These are phyloP conservation scores for Rhyacophila brunnea DNA, from an alignment of 1,140 invertebrate species.

Conservation along the genomic window DNA sequence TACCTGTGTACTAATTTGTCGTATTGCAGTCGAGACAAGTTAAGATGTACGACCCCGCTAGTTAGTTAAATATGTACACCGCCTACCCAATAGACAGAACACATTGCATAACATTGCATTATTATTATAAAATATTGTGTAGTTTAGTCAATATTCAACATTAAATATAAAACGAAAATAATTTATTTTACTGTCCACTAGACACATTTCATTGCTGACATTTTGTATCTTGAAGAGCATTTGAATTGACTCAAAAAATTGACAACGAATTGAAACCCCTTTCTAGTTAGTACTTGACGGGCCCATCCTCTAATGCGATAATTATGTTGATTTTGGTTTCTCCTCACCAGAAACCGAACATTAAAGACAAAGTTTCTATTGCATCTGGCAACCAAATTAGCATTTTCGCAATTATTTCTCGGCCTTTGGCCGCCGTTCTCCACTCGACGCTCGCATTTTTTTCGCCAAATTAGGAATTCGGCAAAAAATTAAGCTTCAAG, in stretches of 20 bases:
- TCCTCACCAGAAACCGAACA: slow-evolving; percentile 2
- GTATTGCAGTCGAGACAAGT: too few relatives aligned
- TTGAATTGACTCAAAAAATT: background rate
- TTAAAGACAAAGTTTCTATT: slow-evolving; percentile 24
- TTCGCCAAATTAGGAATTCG: too few relatives aligned
- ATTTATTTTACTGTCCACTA: background rate
- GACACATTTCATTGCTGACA: background rate
- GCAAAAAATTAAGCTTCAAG: too few relatives aligned
- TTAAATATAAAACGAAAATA: too few relatives aligned
- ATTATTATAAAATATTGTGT: too few relatives aligned
- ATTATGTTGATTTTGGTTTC: slow-evolving; percentile 25
- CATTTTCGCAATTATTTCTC: slow-evolving; percentile 26
- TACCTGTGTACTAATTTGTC: too few relatives aligned
- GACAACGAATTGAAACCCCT: background rate
- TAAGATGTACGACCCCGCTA: too few relatives aligned
- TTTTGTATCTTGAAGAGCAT: background rate
- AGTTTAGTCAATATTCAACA: too few relatives aligned
- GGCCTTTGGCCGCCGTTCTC: slow-evolving; percentile 1
- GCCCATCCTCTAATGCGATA: slow-evolving; percentile 18
- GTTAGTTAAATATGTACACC: too few relatives aligned
- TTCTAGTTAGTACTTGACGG: background rate
- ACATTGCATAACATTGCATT: too few relatives aligned
- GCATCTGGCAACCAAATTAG: slow-evolving; percentile 18
- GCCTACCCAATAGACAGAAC: too few relatives aligned
- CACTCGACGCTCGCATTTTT: too few relatives aligned